These are phyloP conservation scores for Pandemis cinnamomeana DNA, from an alignment of 2,888 invertebrate genomes.

Conservation along the genomic window DNA sequence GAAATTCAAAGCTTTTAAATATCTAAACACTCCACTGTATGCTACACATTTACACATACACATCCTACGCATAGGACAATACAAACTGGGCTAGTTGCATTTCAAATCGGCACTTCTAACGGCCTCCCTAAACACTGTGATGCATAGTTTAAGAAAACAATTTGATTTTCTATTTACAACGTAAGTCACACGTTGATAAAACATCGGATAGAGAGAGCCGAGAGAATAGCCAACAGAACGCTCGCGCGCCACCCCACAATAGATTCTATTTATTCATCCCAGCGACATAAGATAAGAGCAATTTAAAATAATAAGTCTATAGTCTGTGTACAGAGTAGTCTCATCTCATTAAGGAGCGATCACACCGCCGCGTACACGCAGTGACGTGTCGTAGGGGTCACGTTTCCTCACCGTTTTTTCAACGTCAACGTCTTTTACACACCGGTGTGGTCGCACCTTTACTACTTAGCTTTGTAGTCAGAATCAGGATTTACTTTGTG, in stretches of 20 bases:
- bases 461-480: no score
- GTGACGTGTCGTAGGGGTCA: no score
- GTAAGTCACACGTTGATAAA: background rate
- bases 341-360: no score
- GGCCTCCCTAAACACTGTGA: background rate
- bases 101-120: background rate
- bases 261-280: background rate
- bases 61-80: background rate
- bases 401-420: no score
- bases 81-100: background rate
- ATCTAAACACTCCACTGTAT: constrained; percentile 1
- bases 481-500: no score
- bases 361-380: no score
- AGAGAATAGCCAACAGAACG: background rate
- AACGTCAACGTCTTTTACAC: no score
- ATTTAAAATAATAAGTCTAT: no score
- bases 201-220: background rate
- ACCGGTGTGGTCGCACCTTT: no score
- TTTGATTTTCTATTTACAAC: constrained; percentile 1
- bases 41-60: constrained; percentile 3
- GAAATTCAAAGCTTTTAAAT: background rate
- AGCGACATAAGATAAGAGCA: background rate
- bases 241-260: background rate
- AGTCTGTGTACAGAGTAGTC: no score
- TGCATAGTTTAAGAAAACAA: background rate